Evolutionary conservation across 92 coral and sea anemone species (phyloP).

Genomic region (Plumapathes pennacea): DNA sequence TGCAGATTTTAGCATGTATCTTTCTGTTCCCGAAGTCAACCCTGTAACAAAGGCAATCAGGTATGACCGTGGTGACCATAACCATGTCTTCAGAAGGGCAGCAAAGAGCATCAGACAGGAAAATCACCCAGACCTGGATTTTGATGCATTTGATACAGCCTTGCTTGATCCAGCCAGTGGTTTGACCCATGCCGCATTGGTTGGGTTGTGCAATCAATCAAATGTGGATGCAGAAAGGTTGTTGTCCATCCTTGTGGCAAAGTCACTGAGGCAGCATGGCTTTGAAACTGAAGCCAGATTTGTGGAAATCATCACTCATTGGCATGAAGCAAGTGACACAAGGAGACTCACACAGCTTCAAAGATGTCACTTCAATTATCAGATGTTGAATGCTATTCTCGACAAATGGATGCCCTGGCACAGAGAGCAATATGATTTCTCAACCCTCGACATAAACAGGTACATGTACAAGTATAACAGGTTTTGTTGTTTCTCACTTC

Average conservation of each 20-base stretch:
- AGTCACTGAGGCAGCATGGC: slow-evolving; percentile 36
- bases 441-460: slow-evolving; percentile 66
- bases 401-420: slow-evolving; percentile 87
- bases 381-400: slow-evolving; percentile 47
- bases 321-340: slow-evolving; percentile 70
- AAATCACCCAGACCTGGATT: slow-evolving; percentile 9
- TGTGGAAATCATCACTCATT: slow-evolving; percentile 33
- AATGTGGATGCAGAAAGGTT: slow-evolving; percentile 58
- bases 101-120: slow-evolving; percentile 34
- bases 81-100: slow-evolving; percentile 44
- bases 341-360: slow-evolving; percentile 47
- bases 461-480: neutral
- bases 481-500: neutral
- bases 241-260: slow-evolving; percentile 34
- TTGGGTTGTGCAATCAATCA: slow-evolving; percentile 56
- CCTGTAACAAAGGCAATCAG: slow-evolving; percentile 18
- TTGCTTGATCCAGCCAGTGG: slow-evolving; percentile 50
- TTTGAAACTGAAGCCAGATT: slow-evolving; percentile 38
- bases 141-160: slow-evolving; percentile 58
- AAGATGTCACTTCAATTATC: slow-evolving; percentile 40
- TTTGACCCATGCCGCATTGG: slow-evolving; percentile 63
- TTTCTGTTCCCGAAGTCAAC: slow-evolving; percentile 49
- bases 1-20: slow-evolving; percentile 22
- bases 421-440: slow-evolving; percentile 37
- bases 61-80: slow-evolving; percentile 68